These are phyloP conservation scores for Drosophila kohkoa DNA, from an alignment of 1,140 invertebrate species.

Conservation along the genomic window DNA sequence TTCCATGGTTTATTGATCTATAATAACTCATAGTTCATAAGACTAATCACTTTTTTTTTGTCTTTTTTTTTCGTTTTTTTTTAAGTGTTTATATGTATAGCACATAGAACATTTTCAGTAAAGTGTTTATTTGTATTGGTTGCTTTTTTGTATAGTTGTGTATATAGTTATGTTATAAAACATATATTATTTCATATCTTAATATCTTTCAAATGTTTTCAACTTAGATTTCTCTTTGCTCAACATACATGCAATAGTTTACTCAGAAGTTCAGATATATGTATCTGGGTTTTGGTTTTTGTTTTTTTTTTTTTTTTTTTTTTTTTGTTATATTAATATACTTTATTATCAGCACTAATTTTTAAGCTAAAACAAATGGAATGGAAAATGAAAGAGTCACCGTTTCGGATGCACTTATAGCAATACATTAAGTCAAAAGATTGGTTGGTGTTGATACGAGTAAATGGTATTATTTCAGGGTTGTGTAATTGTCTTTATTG, in stretches of 20 bases:
- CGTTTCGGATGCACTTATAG: constrained; percentile 23
- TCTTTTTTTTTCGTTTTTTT: constrained; percentile 8
- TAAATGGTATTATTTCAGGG: constrained; percentile 8
- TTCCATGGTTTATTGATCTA: constrained; percentile 49
- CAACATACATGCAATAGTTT: constrained; percentile 60
- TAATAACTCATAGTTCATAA: constrained; percentile 70
- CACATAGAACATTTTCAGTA: constrained; percentile 76
- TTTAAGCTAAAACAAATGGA: constrained; percentile 22
- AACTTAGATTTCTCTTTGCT: constrained; percentile 40
- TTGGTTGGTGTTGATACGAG: constrained; percentile 13
- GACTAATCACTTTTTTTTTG: constrained; percentile 64
- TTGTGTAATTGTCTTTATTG: constrained; percentile 10
- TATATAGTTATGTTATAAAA: constrained; percentile 50
- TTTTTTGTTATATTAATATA: neutral
- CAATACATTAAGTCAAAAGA: constrained; percentile 31
- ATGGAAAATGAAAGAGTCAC: constrained; percentile 37
- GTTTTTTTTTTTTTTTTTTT: too few species aligned
- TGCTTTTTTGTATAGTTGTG: constrained; percentile 53
- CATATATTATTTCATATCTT: constrained; percentile 35
- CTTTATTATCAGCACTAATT: constrained; percentile 19
- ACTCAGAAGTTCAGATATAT: constrained; percentile 24
- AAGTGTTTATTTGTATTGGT: constrained; percentile 59
- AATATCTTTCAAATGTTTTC: constrained; percentile 28
- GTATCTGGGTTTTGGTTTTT: constrained; percentile 4
- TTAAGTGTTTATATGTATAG: constrained; percentile 24